Conservation (phyloP, 2,113 vertebrate genomes). For the Hypomesus transpacificus region DNA sequence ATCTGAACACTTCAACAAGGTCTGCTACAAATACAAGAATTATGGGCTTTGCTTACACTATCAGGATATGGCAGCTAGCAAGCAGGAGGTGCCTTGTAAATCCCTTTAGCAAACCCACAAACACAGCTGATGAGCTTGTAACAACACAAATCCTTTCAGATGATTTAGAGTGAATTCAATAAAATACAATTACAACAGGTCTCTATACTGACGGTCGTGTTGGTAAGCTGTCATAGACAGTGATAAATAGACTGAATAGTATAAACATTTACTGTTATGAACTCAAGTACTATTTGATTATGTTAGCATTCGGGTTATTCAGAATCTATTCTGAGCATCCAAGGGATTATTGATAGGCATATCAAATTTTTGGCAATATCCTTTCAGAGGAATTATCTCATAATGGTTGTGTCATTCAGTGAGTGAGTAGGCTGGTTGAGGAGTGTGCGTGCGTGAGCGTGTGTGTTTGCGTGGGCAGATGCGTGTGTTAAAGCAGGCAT, state of each 20-base stretch:
- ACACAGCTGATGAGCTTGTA: not conserved
- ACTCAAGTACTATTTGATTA: constrained; percentile 36
- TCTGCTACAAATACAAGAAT: not conserved
- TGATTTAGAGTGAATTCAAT: not conserved
- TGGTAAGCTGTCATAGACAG: not conserved
- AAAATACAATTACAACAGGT: too few relatives aligned
- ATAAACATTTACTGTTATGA: constrained; percentile 6
- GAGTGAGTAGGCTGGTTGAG: constrained; percentile 30
- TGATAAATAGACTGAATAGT: not conserved
- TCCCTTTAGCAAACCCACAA: not conserved
- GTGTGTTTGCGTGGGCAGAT: not conserved
- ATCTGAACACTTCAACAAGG: not conserved
- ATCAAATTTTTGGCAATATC: constrained; percentile 51
- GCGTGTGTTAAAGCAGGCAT: constrained; percentile 5
- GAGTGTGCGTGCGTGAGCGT: not conserved
- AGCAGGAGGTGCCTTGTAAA: not conserved
- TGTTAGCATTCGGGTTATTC: constrained; percentile 38
- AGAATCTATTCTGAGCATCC: constrained; percentile 37
- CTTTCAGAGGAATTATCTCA: constrained; percentile 52
- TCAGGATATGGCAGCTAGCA: not conserved
- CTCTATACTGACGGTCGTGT: too few relatives aligned
- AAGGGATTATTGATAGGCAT: constrained; percentile 39
- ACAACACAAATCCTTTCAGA: not conserved
- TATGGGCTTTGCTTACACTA: not conserved
- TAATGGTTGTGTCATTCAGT: constrained; percentile 34